These are phyloP conservation scores for Sphaerodactylus townsendi DNA, from an alignment of 2,113 vertebrate species.

Conservation along the genomic window DNA sequence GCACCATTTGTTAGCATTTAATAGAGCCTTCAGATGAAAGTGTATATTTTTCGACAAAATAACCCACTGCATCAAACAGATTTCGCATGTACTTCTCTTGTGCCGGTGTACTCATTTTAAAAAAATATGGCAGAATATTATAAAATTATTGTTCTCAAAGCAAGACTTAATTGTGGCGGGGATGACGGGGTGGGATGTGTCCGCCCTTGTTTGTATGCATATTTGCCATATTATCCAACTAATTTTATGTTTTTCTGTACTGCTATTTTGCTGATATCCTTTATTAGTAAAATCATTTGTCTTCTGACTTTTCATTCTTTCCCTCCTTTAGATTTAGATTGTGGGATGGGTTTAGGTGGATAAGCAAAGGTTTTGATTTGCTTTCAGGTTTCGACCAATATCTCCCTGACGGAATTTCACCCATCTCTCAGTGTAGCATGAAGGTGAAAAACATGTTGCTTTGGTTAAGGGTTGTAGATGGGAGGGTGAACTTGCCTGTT, in stretches of 20 bases:
- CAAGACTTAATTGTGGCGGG: no score
- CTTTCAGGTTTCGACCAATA: no score
- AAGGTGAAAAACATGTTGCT: no score
- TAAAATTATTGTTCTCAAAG: constrained; percentile 25
- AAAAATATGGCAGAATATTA: neutral
- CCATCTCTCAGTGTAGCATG: no score
- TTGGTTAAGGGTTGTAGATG: no score
- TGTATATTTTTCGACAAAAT: constrained; percentile 40
- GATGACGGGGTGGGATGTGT: no score
- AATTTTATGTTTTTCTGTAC: neutral
- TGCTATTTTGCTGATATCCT: no score
- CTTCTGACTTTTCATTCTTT: neutral
- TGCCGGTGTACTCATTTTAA: constrained; percentile 21
- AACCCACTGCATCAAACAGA: constrained; percentile 16
- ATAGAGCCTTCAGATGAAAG: constrained; percentile 41
- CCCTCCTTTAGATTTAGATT: neutral
- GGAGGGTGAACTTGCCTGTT: no score
- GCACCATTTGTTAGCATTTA: constrained; percentile 45
- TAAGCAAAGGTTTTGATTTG: no score
- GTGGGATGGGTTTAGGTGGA: neutral
- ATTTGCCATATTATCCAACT: neutral
- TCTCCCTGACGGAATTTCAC: no score
- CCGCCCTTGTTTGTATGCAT: neutral
- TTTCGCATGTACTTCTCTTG: neutral
- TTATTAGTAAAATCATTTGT: no score